Conservation (phyloP, 2,797 vertebrate genomes). For the Lithobates pipiens region DNA sequence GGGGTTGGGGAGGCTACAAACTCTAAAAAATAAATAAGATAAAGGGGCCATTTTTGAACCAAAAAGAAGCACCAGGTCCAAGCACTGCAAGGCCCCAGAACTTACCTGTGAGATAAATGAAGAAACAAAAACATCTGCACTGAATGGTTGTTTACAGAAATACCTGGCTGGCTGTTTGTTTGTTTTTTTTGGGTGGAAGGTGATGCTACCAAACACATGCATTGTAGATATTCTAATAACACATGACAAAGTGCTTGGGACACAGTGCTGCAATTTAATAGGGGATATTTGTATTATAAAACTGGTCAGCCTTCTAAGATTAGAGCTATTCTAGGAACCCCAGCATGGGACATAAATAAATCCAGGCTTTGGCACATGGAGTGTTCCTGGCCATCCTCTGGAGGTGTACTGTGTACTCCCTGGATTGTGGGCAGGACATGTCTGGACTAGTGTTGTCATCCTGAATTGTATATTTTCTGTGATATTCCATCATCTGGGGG, state of each 20-base stretch:
- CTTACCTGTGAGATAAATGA: too few relatives aligned
- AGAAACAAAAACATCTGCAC: too few relatives aligned
- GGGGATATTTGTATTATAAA: slow-evolving; percentile 42
- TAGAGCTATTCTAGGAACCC: slow-evolving; percentile 51
- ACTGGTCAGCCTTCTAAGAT: slow-evolving; percentile 34
- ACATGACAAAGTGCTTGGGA: slow-evolving; percentile 30
- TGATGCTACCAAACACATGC: neutral
- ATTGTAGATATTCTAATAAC: slow-evolving; percentile 34
- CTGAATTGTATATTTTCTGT: neutral
- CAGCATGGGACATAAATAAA: slow-evolving; percentile 54
- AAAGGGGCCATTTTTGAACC: too few relatives aligned
- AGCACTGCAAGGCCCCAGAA: too few relatives aligned
- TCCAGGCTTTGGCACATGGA: slow-evolving; percentile 27
- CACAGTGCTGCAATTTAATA: slow-evolving; percentile 48
- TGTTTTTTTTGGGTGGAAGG: neutral
- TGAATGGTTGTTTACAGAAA: too few relatives aligned
- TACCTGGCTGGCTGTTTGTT: neutral
- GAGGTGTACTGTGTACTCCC: neutral
- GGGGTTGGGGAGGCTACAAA: too few relatives aligned
- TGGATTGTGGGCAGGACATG: slow-evolving; percentile 61
- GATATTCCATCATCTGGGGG: neutral
- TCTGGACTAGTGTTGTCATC: slow-evolving; percentile 58
- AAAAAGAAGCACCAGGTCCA: too few relatives aligned
- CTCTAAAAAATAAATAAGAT: too few relatives aligned
- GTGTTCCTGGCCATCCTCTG: neutral